Conservation (phyloP, 2,113 vertebrate genomes). For the Prochilodus magdalenae region DNA sequence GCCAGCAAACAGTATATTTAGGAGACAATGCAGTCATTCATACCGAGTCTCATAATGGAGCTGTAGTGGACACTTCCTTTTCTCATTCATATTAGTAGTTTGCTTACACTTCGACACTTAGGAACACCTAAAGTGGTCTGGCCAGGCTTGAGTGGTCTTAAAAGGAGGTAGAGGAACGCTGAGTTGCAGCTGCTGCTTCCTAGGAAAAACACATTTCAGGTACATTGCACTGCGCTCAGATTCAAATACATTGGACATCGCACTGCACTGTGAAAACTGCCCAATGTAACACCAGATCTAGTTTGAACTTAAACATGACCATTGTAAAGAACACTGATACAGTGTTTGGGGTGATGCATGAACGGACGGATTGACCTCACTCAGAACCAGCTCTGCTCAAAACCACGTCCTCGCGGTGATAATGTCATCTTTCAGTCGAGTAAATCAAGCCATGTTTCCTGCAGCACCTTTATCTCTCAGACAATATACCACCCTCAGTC, state of each 20-base stretch:
- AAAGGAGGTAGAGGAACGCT: constrained; percentile 5
- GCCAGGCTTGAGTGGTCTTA: constrained; percentile 9
- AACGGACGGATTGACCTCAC: background rate
- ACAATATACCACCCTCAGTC: constrained; percentile 35
- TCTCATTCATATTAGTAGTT: background rate
- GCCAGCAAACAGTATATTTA: background rate
- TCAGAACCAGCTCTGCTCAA: background rate
- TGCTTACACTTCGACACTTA: constrained; percentile 8
- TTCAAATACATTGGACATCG: too few relatives aligned
- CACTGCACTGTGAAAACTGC: background rate
- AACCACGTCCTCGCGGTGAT: constrained; percentile 10
- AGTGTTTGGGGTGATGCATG: background rate
- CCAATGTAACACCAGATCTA: background rate
- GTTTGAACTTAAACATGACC: too few relatives aligned
- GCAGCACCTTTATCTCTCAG: constrained; percentile 34
- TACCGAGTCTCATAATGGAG: background rate
- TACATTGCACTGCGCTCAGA: too few relatives aligned
- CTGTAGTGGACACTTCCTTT: constrained; percentile 1
- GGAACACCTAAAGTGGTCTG: constrained; percentile 17
- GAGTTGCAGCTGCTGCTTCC: background rate
- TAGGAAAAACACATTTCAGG: background rate
- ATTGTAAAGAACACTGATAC: too few relatives aligned
- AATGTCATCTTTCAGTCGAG: constrained; percentile 18
- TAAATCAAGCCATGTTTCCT: constrained; percentile 43
- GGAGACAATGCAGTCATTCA: background rate